Evolutionary conservation across 2,113 vertebrate genomes (phyloP).

Genomic region (Chrysochloris asiatica): DNA sequence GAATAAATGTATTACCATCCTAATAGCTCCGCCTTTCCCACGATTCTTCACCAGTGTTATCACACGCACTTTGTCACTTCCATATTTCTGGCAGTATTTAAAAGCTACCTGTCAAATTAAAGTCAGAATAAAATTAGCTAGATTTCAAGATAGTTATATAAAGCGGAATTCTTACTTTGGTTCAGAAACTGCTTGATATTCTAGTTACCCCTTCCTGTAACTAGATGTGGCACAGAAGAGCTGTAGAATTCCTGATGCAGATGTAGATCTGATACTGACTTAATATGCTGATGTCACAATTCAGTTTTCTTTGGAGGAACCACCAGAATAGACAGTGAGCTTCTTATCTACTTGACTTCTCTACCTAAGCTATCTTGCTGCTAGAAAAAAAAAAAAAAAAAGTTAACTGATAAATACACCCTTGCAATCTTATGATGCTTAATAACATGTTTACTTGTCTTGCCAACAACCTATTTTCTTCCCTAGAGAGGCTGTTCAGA

Average conservation of each 20-base stretch:
- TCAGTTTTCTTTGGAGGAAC: background rate
- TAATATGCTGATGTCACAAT: background rate
- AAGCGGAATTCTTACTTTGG: conserved; percentile 11
- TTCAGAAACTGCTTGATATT: background rate
- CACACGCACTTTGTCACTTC: conserved; percentile 93
- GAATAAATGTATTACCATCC: conserved; percentile 88
- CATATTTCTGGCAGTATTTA: conserved; percentile 90
- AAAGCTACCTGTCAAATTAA: conserved; percentile 89
- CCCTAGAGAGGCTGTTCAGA: background rate
- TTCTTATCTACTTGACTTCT: background rate
- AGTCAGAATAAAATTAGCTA: conserved; percentile 69
- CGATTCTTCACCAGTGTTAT: conserved; percentile 92
- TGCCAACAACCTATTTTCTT: background rate
- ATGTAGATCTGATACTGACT: background rate
- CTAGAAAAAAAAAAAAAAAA: background rate
- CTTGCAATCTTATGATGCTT: background rate
- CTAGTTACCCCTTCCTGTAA: background rate
- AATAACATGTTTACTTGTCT: background rate
- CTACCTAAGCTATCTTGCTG: background rate
- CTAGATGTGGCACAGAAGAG: background rate
- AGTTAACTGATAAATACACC: background rate
- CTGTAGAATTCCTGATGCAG: background rate
- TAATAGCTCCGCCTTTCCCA: conserved; percentile 96
- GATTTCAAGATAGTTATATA: background rate
- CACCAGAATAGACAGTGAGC: background rate